Percentiles rank a stretch among this genome's conserved stretches.
phyloP scores from a whole-genome alignment of 2,113 vertebrate genomes.

The Osmerus eperlanus region DNA sequence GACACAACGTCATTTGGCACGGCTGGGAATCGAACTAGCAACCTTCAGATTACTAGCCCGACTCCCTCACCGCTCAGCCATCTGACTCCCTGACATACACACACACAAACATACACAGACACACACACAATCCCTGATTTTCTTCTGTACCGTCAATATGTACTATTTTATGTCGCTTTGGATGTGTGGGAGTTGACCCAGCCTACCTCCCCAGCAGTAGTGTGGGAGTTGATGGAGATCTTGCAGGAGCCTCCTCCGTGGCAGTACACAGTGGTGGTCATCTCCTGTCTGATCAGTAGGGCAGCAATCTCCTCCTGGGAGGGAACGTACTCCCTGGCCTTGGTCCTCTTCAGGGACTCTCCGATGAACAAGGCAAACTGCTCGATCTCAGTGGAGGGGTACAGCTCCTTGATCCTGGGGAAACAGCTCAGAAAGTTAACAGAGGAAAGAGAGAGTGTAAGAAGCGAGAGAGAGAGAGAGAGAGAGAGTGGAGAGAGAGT shows the following conservation, averaged over 20 bases:
- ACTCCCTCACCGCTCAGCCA: too few species aligned
- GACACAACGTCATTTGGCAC: too few species aligned
- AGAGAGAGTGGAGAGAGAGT: background rate
- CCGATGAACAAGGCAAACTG: slow-evolving; percentile 82
- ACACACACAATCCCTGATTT: background rate
- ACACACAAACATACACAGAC: background rate
- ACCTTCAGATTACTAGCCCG: too few species aligned
- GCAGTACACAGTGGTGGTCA: slow-evolving; percentile 85
- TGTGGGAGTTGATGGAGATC: slow-evolving; percentile 92
- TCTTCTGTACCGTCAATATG: too few species aligned
- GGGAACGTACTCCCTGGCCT: slow-evolving; percentile 85
- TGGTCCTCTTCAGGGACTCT: slow-evolving; percentile 88
- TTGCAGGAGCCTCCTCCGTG: slow-evolving; percentile 91
- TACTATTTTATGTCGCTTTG: background rate
- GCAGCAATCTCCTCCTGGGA: slow-evolving; percentile 90
- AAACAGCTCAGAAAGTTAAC: background rate
- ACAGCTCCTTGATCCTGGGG: slow-evolving; percentile 81
- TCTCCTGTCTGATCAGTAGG: slow-evolving; percentile 77
- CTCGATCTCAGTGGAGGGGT: slow-evolving; percentile 83
- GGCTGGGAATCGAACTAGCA: too few species aligned
- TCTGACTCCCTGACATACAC: too few species aligned
- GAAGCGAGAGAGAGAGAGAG: background rate
- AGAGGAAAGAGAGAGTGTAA: background rate
- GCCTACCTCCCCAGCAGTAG: slow-evolving; percentile 70
- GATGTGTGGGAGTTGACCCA: background rate